Conservation (phyloP, 2,113 vertebrate species). For the Periophthalmus modestus region DNA sequence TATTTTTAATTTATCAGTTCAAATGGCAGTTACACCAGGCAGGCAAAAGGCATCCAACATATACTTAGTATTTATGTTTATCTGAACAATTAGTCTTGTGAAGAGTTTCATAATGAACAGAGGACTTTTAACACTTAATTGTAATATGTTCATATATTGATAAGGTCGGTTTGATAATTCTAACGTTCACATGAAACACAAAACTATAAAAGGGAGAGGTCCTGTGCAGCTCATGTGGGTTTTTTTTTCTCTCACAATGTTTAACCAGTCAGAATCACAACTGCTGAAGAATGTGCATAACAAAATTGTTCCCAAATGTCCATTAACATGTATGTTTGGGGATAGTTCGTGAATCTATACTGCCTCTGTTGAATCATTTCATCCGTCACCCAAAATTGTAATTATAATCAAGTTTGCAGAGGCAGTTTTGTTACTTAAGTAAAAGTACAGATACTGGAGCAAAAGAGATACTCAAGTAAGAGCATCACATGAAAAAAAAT, state of each 20-base stretch:
- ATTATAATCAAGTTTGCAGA: too few species aligned
- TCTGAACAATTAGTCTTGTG: background rate
- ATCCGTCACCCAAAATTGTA: background rate
- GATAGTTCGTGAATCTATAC: background rate
- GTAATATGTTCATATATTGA: too few species aligned
- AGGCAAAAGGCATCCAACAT: background rate
- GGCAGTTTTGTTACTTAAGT: too few species aligned
- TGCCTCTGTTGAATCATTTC: background rate
- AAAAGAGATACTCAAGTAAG: too few species aligned
- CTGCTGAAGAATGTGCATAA: conserved; percentile 6
- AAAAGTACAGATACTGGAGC: too few species aligned
- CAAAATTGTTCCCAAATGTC: background rate
- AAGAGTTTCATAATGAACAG: background rate
- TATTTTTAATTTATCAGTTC: too few species aligned
- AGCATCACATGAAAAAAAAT: too few species aligned
- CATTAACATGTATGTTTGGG: background rate
- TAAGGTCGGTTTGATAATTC: background rate
- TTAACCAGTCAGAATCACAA: conserved; percentile 83
- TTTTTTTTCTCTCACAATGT: conserved; percentile 85
- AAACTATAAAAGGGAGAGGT: conserved; percentile 31
- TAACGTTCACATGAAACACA: too few species aligned
- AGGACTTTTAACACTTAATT: background rate
- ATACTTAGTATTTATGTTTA: too few species aligned
- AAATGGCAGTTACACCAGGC: too few species aligned
- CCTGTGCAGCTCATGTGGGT: conserved; percentile 66